Percentiles rank a stretch among this genome's conserved stretches.
phyloP scores from a whole-genome alignment of 2,888 invertebrate species.

The Zootermopsis nevadensis region DNA sequence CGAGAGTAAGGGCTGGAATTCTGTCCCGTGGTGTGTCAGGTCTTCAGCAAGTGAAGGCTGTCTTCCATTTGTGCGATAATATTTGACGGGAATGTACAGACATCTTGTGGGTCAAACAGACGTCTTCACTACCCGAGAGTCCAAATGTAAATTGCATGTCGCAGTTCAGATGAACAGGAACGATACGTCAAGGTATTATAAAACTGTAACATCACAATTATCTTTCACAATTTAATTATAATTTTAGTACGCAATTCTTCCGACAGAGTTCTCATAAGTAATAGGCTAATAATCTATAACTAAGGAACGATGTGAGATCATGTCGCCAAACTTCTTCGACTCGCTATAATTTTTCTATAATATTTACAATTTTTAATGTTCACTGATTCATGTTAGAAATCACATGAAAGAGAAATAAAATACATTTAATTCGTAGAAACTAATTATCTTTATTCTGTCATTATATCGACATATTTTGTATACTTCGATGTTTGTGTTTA shows the following conservation, averaged over 20 bases:
- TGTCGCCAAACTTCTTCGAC: too few species aligned
- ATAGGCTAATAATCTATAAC: too few species aligned
- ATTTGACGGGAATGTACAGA: background rate
- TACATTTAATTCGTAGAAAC: too few species aligned
- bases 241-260: background rate
- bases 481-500: too few species aligned
- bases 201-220: slow-evolving; percentile 10
- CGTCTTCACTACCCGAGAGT: background rate
- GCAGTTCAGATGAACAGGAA: background rate
- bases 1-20: background rate
- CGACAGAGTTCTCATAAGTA: background rate
- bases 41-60: background rate
- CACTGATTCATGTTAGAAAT: too few species aligned
- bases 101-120: background rate
- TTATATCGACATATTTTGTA: too few species aligned
- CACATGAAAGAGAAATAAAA: too few species aligned
- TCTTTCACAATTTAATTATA: slow-evolving; percentile 20
- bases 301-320: too few species aligned
- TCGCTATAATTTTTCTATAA: too few species aligned
- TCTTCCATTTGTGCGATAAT: background rate
- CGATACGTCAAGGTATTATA: background rate
- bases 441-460: too few species aligned
- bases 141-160: slow-evolving; percentile 22
- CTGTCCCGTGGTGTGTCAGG: background rate
- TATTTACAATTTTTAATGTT: too few species aligned